phyloP scores from a whole-genome alignment of 1,140 invertebrate species.

The Caenorhabditis brenneri region DNA sequence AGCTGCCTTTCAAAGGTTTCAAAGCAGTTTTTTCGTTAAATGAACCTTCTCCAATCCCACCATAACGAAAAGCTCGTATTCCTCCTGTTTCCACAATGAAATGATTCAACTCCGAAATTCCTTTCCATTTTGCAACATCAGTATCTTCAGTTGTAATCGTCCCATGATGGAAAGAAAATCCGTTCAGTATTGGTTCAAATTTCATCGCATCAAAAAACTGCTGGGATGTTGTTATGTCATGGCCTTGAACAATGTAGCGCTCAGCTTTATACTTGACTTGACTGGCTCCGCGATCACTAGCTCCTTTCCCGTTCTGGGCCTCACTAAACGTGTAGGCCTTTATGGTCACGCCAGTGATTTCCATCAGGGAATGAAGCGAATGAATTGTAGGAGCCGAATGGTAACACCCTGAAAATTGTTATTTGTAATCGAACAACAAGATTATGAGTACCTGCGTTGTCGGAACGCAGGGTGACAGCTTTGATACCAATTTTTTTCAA shows the following conservation, averaged over 20 bases:
- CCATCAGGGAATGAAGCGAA: not conserved
- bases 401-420: not conserved
- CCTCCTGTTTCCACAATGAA: not conserved
- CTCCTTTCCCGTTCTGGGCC: not conserved
- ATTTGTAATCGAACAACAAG: not conserved
- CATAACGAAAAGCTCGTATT: not conserved
- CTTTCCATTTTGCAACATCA: not conserved
- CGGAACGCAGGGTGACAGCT: no score
- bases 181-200: not conserved
- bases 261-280: not conserved
- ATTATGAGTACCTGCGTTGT: not conserved
- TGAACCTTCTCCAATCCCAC: not conserved
- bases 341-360: not conserved
- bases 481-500: not conserved
- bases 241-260: not conserved
- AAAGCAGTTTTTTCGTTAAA: not conserved
- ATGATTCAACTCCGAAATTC: not conserved
- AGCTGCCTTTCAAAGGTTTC: not conserved
- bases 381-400: not conserved
- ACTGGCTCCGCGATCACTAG: not conserved
- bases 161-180: not conserved
- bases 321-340: not conserved
- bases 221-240: not conserved
- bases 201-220: not conserved
- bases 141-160: not conserved